phyloP scores from a whole-genome alignment of 2,888 invertebrate species.

The Linnaemya vulpina region DNA sequence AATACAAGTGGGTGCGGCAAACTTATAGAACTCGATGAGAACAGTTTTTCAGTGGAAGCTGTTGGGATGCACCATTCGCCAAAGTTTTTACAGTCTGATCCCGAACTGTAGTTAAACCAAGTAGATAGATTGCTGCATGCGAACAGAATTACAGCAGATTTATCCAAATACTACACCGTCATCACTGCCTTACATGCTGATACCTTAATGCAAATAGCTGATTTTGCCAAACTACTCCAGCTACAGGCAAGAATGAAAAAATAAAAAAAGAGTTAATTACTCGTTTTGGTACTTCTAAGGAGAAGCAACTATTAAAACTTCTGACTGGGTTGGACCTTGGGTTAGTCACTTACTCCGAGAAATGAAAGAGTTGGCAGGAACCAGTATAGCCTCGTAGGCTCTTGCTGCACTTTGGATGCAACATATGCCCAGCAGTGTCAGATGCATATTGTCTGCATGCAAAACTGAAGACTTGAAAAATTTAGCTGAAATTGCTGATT shows the following conservation, averaged over 20 bases:
- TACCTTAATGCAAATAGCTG: conserved; percentile 50
- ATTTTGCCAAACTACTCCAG: conserved; percentile 57
- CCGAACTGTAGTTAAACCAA: conserved; percentile 58
- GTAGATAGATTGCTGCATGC: conserved; percentile 58
- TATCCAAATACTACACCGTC: conserved; percentile 49
- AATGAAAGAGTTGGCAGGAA: conserved; percentile 51
- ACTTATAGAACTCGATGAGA: neutral
- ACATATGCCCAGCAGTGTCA: conserved; percentile 53
- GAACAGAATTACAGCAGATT: conserved; percentile 52
- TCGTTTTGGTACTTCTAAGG: conserved; percentile 54
- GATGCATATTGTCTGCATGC: conserved; percentile 58
- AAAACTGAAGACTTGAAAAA: conserved; percentile 32
- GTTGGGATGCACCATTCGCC: conserved; percentile 19
- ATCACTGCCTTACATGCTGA: conserved; percentile 42
- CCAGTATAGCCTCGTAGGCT: conserved; percentile 43
- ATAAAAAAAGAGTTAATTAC: conserved; percentile 60
- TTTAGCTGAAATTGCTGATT: conserved; percentile 39
- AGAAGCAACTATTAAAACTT: conserved; percentile 57
- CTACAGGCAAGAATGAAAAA: conserved; percentile 60
- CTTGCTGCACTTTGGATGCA: conserved; percentile 54
- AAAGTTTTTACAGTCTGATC: conserved; percentile 38
- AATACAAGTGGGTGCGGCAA: too few species aligned
- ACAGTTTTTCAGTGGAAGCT: neutral
- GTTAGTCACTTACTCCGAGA: conserved; percentile 58
- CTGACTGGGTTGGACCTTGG: conserved; percentile 41